Evolutionary conservation across 2,888 invertebrate genomes (phyloP), one percentile per base, ranked within the genome.

Genomic region (Helobdella robusta): DNA sequence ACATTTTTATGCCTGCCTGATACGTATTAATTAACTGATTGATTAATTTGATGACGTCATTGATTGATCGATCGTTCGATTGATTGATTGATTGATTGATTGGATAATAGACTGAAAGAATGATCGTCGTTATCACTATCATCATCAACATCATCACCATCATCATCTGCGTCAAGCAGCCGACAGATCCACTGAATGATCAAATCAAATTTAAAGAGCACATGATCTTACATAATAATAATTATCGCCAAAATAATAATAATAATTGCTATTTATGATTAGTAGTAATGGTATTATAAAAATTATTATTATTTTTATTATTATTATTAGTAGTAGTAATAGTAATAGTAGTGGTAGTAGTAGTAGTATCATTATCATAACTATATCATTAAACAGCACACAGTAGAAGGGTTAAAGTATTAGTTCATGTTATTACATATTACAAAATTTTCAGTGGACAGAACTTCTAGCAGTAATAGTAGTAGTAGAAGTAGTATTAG

Each of bases 1-100:
- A 69, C 20, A 71, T 66, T 0, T 67, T 72, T 35, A 73, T 73
- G 23, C 75, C 76, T 28, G 75, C 76, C 70, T 75, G 68, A 32
- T 59, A 44, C 18, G 62, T 15, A 15, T 35, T n/a, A 18, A 4
- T 20, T 20, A 18, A 11, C 3, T 50, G 6, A 6, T 11, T 48
- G 6, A 18, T 25, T 30, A 15, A 62, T 18, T 48, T n/a, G n/a
- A n/a, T n/a, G n/a, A n/a, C n/a, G n/a, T n/a, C n/a, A n/a, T n/a
- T n/a, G n/a, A n/a, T n/a, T n/a, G n/a, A n/a, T n/a, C n/a, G n/a
- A n/a, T n/a, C n/a, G n/a, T n/a, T n/a, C n/a, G n/a, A n/a, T n/a
- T n/a, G n/a, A n/a, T n/a, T n/a, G n/a, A n/a, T n/a, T n/a, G n/a
- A n/a, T n/a, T n/a, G n/a, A n/a, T n/a, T n/a, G n/a, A n/a, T n/a